Percentiles rank a stretch among this genome's conserved stretches.
Conservation (phyloP, 1,140 invertebrate genomes). For the Mesaphorura yosii region DNA sequence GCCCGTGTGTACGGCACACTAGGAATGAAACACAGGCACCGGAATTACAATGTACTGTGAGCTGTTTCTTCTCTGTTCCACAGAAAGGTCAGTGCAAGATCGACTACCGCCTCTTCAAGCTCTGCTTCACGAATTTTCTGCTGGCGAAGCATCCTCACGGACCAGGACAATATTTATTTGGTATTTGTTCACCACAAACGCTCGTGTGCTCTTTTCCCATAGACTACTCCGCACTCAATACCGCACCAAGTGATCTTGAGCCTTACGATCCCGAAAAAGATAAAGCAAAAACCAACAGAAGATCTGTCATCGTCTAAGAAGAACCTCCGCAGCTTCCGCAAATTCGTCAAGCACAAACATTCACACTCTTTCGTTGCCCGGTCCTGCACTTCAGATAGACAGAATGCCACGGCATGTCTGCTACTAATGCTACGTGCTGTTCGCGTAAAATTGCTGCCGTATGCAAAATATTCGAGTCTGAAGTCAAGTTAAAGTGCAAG, state of each 20-base stretch:
- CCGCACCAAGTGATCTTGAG: slow-evolving; percentile 52
- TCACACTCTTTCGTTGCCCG: too few relatives aligned
- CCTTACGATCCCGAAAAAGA: slow-evolving; percentile 48
- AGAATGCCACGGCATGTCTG: too few relatives aligned
- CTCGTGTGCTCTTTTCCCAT: slow-evolving; percentile 52
- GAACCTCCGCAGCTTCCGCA: too few relatives aligned
- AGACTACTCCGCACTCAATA: slow-evolving; percentile 59
- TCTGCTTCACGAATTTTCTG: slow-evolving; percentile 58
- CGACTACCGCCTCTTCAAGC: slow-evolving; percentile 49
- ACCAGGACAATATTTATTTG: slow-evolving; percentile 57
- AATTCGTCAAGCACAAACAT: too few relatives aligned
- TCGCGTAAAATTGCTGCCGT: too few relatives aligned
- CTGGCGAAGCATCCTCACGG: slow-evolving; percentile 57
- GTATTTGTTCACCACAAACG: slow-evolving; percentile 45
- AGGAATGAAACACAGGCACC: too few relatives aligned
- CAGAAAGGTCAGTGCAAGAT: slow-evolving; percentile 54
- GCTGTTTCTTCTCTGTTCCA: slow-evolving; percentile 30
- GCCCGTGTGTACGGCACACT: too few relatives aligned
- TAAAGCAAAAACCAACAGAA: slow-evolving; percentile 49
- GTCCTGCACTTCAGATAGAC: too few relatives aligned
- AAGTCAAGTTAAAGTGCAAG: too few relatives aligned
- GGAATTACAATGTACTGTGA: too few relatives aligned
- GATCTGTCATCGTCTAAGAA: slow-evolving; percentile 54
- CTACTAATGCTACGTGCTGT: too few relatives aligned
- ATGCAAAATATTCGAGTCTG: too few relatives aligned